Base-by-base conservation (phyloP, 2,797 vertebrate genomes). In the Zalophus californianus region DNA sequence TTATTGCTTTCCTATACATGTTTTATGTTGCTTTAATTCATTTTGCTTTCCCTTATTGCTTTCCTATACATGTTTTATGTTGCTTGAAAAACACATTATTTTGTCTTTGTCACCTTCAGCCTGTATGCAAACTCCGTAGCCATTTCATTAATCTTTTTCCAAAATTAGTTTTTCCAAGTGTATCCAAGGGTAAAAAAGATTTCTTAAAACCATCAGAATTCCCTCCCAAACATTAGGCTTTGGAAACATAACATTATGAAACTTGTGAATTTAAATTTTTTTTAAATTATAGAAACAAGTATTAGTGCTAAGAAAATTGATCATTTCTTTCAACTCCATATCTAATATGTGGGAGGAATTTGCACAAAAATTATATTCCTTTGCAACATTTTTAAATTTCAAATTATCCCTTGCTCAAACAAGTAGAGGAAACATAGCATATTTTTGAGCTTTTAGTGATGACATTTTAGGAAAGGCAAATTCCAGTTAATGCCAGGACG, bases 41-140 rank as follows among this genome's bases (percentile, higher is more conserved):
- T 94, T 92, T 92, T 90, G 7, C 54, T 78, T 16, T 54, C 52
- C 77, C 92, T 77, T n/a, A 11, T 44, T 50, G 83, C 93, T 97
- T 56, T 97, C 16, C 27, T 96, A 25, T 78, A 56, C 32, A 20
- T 2, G 82, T 75, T 35, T 54, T 75, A 50, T 44, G 35, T 50
- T 41, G 72, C 11, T 78, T 95, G 78, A 18, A 62, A 88, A 93
- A 41, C 84, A 58, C 54, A 25, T 18, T 64, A 86, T 90, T 94
- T 80, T 87, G 5, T 91, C 87, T 77, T 44, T 88, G 18, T 96
- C 44, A 77, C 54, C 50, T 95, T 91, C 32, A 62, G 23, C 68
- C 68, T 83, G 3, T 85, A 52, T 41, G 23, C 5, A 86, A 52
- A 15, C 15, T 78, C 60, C 7, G 88, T 58, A 73, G 56, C 11